Evolutionary conservation across 1,140 invertebrate genomes (phyloP).

Genomic region (Caenorhabditis tropicalis): DNA sequence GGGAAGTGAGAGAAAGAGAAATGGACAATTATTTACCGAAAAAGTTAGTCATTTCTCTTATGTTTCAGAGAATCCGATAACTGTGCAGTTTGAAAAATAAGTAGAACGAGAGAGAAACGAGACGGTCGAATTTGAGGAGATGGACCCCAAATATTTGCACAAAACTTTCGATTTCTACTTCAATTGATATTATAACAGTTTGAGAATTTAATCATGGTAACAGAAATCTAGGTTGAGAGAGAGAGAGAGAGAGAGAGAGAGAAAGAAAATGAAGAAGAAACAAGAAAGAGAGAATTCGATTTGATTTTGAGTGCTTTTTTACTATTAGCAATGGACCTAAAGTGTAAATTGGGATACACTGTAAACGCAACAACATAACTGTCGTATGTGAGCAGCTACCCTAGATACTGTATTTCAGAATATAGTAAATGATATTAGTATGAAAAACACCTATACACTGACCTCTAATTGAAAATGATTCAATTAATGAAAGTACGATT

Average conservation of each 20-base stretch:
- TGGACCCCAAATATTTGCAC: slow-evolving; percentile 36
- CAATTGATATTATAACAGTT: slow-evolving; percentile 21
- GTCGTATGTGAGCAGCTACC: no score
- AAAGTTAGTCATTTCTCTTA: slow-evolving; percentile 37
- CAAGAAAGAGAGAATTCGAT: no score
- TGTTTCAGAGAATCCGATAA: slow-evolving; percentile 31
- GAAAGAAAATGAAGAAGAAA: no score
- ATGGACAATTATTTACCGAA: slow-evolving; percentile 24
- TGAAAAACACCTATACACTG: no score
- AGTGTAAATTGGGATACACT: no score
- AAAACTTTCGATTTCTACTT: slow-evolving; percentile 37
- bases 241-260: background rate
- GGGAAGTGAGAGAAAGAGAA: no score
- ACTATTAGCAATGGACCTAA: no score
- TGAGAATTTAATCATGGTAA: background rate
- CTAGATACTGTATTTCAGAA: no score
- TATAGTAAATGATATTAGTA: no score
- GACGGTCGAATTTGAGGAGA: background rate
- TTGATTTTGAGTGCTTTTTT: background rate
- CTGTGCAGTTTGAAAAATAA: background rate
- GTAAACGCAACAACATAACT: no score
- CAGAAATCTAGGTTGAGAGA: background rate
- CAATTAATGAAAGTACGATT: no score
- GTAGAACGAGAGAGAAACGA: background rate
- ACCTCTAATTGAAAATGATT: no score